Conservation (phyloP, 2,113 vertebrate species). For the Notarius lentiginosus region DNA sequence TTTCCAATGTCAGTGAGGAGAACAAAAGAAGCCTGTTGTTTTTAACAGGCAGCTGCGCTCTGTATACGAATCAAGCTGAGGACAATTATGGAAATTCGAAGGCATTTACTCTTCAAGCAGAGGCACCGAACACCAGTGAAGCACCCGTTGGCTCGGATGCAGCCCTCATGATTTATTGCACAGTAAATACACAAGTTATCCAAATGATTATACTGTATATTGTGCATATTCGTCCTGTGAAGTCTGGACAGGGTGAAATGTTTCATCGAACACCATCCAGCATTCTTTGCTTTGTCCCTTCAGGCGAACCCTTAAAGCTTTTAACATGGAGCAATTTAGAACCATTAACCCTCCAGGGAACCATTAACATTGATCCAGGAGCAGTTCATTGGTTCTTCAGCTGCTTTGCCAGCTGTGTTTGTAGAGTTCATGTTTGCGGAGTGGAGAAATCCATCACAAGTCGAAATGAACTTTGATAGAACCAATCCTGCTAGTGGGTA, state of each 20-base stretch:
- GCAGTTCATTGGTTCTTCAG: neutral
- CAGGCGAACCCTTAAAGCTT: neutral
- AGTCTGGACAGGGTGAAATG: neutral
- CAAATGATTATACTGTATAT: neutral
- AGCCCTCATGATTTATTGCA: neutral
- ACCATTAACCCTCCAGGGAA: neutral
- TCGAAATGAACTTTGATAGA: neutral
- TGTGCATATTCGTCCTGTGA: neutral
- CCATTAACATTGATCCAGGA: neutral
- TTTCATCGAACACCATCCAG: neutral
- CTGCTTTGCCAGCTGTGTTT: slow-evolving; percentile 12
- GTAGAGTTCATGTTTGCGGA: slow-evolving; percentile 9
- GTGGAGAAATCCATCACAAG: neutral
- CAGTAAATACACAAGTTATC: neutral
- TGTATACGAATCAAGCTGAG: neutral
- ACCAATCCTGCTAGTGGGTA: slow-evolving; percentile 1
- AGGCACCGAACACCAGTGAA: neutral
- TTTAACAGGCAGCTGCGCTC: neutral
- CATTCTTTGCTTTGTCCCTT: neutral
- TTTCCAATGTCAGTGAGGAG: slow-evolving; percentile 19
- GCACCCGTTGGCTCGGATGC: neutral
- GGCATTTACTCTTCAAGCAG: neutral
- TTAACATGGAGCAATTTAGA: no score
- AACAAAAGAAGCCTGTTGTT: slow-evolving; percentile 14
- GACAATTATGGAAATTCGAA: slow-evolving; percentile 18